phyloP scores from a whole-genome alignment of 2,113 vertebrate genomes.

The Eulemur rufifrons region DNA sequence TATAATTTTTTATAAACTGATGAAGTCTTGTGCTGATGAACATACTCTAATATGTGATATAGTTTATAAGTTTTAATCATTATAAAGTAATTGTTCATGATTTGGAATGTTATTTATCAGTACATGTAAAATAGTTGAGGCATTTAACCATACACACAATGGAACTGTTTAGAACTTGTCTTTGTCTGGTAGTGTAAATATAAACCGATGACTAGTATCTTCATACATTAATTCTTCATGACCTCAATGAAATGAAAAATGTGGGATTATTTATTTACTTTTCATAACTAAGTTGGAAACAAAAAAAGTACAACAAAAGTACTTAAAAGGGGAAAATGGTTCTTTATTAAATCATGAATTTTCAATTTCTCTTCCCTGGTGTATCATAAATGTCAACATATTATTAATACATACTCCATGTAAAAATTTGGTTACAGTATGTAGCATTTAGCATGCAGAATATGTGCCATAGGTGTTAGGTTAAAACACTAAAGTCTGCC shows the following conservation, averaged over 20 bases:
- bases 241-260: background rate
- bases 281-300: background rate
- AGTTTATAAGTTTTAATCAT: constrained; percentile 49
- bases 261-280: constrained; percentile 25
- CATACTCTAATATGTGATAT: constrained; percentile 5
- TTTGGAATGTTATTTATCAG: constrained; percentile 61
- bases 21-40: constrained; percentile 39
- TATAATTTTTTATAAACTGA: constrained; percentile 53
- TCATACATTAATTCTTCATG: background rate
- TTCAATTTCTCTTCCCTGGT: background rate
- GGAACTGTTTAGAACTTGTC: background rate
- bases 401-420: background rate
- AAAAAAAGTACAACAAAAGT: background rate
- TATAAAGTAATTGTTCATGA: background rate
- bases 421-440: constrained; percentile 33
- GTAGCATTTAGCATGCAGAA: background rate
- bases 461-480: constrained; percentile 1
- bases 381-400: background rate
- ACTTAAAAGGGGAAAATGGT: background rate
- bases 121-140: constrained; percentile 46
- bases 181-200: background rate
- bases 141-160: background rate
- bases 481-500: constrained; percentile 49
- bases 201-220: background rate
- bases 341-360: background rate